A percentile compares a stretch with the other conserved stretches of the same genome.
Evolutionary conservation across 2,113 vertebrate genomes (phyloP).

Genomic region (Sebastes schlegelii): DNA sequence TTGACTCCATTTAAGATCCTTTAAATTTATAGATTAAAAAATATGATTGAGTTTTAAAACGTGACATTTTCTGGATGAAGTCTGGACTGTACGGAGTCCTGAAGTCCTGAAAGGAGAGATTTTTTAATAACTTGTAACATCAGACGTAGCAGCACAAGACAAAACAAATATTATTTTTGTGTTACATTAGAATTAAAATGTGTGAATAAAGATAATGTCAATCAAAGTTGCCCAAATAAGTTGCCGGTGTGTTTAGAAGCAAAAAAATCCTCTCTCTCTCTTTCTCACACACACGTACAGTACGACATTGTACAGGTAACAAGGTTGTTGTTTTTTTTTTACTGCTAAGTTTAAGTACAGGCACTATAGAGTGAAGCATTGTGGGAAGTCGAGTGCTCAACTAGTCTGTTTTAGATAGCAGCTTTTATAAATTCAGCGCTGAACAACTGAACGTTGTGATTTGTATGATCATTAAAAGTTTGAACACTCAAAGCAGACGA

Average conservation of each 20-base stretch:
- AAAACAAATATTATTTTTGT: too few relatives aligned
- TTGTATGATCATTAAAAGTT: not conserved
- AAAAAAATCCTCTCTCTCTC: constrained; percentile 1
- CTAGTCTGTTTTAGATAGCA: constrained; percentile 43
- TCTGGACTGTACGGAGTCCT: too few relatives aligned
- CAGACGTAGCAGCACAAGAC: too few relatives aligned
- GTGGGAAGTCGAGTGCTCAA: constrained; percentile 55
- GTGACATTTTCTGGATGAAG: too few relatives aligned
- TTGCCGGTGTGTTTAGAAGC: constrained; percentile 27
- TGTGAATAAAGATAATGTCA: not conserved
- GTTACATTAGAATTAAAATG: not conserved
- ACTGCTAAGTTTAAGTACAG: constrained; percentile 48
- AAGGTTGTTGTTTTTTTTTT: not conserved
- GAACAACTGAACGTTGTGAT: constrained; percentile 1
- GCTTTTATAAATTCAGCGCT: constrained; percentile 15
- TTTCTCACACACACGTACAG: constrained; percentile 35
- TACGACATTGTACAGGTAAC: constrained; percentile 46
- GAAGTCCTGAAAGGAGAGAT: too few relatives aligned
- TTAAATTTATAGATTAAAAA: too few relatives aligned
- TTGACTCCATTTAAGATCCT: not conserved
- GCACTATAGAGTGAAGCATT: constrained; percentile 76
- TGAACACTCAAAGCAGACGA: not conserved
- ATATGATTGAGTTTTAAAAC: not conserved
- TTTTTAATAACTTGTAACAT: too few relatives aligned
- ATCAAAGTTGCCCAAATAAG: constrained; percentile 17